phyloP scores from a whole-genome alignment of 35 echinoderm and acorn worm genomes.

The Ophiothrix spiculata region DNA sequence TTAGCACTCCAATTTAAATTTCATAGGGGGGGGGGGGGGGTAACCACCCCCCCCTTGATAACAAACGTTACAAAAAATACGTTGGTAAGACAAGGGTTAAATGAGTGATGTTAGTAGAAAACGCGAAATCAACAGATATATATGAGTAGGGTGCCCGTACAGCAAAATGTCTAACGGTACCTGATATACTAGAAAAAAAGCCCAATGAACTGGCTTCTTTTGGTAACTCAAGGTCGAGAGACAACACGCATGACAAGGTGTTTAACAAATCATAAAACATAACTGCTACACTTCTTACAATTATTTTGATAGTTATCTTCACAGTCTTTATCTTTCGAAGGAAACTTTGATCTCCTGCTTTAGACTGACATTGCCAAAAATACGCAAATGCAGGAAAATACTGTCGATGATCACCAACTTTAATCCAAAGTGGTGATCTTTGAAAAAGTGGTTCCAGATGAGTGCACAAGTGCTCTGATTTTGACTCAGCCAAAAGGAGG shows the following conservation, averaged over 20 bases:
- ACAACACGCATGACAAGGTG: not conserved
- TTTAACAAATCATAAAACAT: not conserved
- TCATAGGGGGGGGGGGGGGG: too few species aligned
- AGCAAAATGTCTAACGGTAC: not conserved
- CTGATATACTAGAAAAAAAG: not conserved
- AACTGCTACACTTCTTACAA: not conserved
- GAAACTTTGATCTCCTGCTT: not conserved
- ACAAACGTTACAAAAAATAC: too few species aligned
- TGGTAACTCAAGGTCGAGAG: not conserved
- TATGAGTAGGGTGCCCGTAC: not conserved
- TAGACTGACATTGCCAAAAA: not conserved
- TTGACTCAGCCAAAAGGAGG: not conserved
- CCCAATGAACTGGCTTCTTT: not conserved
- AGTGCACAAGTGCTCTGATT: not conserved
- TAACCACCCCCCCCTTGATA: too few species aligned
- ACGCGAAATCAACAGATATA: too few species aligned
- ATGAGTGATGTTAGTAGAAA: not conserved
- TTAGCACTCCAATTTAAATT: too few species aligned
- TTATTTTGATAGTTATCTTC: not conserved
- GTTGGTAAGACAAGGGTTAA: too few species aligned
- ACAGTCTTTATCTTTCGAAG: not conserved
- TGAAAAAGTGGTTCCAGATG: not conserved
- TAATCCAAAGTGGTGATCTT: not conserved
- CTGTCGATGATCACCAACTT: not conserved
- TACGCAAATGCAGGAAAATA: not conserved